Evolutionary conservation across 2,113 vertebrate species (phyloP).

Genomic region (Gulo gulo): DNA sequence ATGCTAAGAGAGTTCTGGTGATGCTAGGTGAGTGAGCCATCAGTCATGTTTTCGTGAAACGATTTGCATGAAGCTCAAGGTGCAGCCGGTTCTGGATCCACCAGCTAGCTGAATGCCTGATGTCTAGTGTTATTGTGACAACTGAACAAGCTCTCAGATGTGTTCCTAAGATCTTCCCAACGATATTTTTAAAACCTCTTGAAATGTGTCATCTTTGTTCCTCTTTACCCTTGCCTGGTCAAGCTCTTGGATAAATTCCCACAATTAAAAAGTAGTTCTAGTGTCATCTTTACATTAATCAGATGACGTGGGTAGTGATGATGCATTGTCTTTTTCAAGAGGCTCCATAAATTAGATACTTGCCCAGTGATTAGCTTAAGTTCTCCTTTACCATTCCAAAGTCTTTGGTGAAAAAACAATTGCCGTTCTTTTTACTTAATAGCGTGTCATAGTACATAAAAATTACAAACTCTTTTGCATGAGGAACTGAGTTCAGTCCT

Average conservation of each 20-base stretch:
- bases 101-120: no score
- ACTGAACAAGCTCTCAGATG: neutral
- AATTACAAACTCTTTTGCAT: constrained; percentile 48
- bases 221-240: neutral
- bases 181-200: neutral
- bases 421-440: constrained; percentile 56
- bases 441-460: constrained; percentile 57
- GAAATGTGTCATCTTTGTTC: neutral
- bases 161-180: neutral
- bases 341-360: constrained; percentile 41
- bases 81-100: no score
- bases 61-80: fast-evolving
- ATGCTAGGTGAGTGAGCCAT: fast-evolving
- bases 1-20: neutral
- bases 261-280: neutral
- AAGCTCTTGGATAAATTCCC: constrained; percentile 1
- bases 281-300: neutral
- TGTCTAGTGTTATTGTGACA: neutral
- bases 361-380: constrained; percentile 18
- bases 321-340: neutral
- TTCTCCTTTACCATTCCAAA: constrained; percentile 33
- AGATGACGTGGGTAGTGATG: neutral
- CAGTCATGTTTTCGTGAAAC: neutral
- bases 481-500: constrained; percentile 19
- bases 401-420: constrained; percentile 56